Percentiles rank a stretch among this genome's conserved stretches.
Conservation (phyloP, 1,140 invertebrate genomes). For the Caerostris extrusa region DNA sequence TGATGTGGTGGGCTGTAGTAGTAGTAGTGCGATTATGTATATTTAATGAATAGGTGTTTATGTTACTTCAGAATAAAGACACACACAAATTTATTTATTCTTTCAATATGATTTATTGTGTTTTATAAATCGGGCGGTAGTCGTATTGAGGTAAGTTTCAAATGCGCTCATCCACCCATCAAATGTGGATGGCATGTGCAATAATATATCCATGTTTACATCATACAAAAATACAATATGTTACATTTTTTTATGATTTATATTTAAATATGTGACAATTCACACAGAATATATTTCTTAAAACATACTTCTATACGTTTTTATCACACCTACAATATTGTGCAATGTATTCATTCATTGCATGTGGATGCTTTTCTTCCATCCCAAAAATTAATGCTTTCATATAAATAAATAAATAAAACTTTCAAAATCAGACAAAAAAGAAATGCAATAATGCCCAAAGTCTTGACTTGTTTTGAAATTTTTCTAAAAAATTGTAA, state of each 20-base stretch:
- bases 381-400: too few relatives aligned
- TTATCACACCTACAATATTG: not conserved
- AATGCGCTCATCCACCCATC: not conserved
- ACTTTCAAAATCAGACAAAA: too few relatives aligned
- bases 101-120: constrained; percentile 15
- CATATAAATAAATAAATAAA: too few relatives aligned
- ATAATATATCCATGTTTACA: not conserved
- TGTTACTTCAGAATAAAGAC: not conserved
- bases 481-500: too few relatives aligned
- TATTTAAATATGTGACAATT: constrained; percentile 1
- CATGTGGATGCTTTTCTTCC: too few relatives aligned
- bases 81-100: not conserved
- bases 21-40: too few relatives aligned
- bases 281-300: constrained; percentile 55
- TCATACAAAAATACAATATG: constrained; percentile 57
- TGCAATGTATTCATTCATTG: too few relatives aligned
- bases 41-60: too few relatives aligned
- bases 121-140: constrained; percentile 54
- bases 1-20: too few relatives aligned
- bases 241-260: not conserved
- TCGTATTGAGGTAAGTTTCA: constrained; percentile 53
- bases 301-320: constrained; percentile 22
- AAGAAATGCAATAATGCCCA: too few relatives aligned
- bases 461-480: too few relatives aligned
- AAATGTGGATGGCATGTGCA: not conserved